A percentile compares a stretch with the other conserved stretches of the same genome.
phyloP scores from a whole-genome alignment of 2,113 vertebrate genomes.

The Dendrocopos noguchii region DNA sequence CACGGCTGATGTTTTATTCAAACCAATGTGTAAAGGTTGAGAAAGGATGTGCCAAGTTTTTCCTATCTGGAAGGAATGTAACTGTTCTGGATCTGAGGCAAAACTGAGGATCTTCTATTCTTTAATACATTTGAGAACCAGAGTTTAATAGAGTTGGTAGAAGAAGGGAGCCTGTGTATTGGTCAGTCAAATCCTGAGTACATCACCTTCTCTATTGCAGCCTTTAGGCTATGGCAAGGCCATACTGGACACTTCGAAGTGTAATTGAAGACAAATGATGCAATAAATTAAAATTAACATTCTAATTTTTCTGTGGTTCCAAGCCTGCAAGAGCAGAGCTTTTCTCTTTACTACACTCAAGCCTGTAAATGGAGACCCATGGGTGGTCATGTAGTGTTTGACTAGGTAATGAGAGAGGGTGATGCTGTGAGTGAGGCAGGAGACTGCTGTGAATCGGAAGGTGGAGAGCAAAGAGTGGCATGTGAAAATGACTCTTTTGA shows the following conservation, averaged over 20 bases:
- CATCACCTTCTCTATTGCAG: not conserved
- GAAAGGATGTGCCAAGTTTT: not conserved
- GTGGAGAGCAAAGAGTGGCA: not conserved
- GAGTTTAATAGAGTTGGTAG: not conserved
- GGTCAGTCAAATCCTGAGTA: not conserved
- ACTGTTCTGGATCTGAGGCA: not conserved
- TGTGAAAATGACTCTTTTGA: not conserved
- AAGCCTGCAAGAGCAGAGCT: not conserved
- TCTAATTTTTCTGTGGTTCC: not conserved
- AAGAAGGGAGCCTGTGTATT: not conserved
- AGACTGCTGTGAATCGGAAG: not conserved
- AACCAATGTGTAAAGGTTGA: not conserved
- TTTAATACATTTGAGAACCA: not conserved
- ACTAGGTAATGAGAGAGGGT: not conserved
- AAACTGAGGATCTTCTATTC: not conserved
- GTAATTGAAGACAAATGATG: not conserved
- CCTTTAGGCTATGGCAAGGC: not conserved
- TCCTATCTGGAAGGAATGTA: not conserved
- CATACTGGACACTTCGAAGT: not conserved
- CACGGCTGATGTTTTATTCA: not conserved
- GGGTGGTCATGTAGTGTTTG: not conserved
- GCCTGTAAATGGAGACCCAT: not conserved
- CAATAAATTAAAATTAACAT: not conserved
- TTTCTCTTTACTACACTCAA: not conserved
- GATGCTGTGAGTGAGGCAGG: not conserved